Percentiles rank a stretch among this genome's conserved stretches.
Conservation (phyloP, 2,113 vertebrate genomes). For the Mus musculus region DNA sequence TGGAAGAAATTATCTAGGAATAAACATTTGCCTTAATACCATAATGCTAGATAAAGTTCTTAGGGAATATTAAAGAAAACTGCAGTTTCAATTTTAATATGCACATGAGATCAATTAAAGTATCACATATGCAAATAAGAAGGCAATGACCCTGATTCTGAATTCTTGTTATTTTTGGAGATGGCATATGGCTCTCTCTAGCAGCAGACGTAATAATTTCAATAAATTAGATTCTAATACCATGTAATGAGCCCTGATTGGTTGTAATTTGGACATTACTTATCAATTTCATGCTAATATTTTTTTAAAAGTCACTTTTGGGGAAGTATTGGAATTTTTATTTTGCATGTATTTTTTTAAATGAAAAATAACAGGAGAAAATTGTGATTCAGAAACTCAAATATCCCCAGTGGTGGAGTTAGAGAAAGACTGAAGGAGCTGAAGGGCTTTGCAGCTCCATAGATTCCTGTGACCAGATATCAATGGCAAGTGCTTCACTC, state of each 20-base stretch:
- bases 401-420: neutral
- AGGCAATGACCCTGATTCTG: slow-evolving; percentile 81
- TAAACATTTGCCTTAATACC: slow-evolving; percentile 66
- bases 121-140: slow-evolving; percentile 82
- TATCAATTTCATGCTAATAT: slow-evolving; percentile 83
- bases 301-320: slow-evolving; percentile 72
- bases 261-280: slow-evolving; percentile 83
- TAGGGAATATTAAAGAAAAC: slow-evolving; percentile 63
- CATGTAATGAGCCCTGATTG: slow-evolving; percentile 84
- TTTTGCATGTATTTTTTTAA: slow-evolving; percentile 66
- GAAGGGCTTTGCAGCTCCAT: too few relatives aligned
- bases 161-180: slow-evolving; percentile 84
- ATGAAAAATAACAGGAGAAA: slow-evolving; percentile 46
- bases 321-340: slow-evolving; percentile 65
- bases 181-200: slow-evolving; percentile 83
- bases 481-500: accelerated
- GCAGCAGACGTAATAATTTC: slow-evolving; percentile 83
- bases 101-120: slow-evolving; percentile 82
- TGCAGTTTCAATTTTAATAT: slow-evolving; percentile 80
- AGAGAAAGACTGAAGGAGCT: too few relatives aligned
- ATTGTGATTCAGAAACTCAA: slow-evolving; percentile 57
- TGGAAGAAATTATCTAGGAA: slow-evolving; percentile 59
- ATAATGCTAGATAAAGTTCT: slow-evolving; percentile 55
- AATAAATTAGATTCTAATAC: slow-evolving; percentile 84
- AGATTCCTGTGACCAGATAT: too few relatives aligned